Base-by-base conservation (phyloP, 23 tunicate species). In the Trididemnum nubilum region DNA sequence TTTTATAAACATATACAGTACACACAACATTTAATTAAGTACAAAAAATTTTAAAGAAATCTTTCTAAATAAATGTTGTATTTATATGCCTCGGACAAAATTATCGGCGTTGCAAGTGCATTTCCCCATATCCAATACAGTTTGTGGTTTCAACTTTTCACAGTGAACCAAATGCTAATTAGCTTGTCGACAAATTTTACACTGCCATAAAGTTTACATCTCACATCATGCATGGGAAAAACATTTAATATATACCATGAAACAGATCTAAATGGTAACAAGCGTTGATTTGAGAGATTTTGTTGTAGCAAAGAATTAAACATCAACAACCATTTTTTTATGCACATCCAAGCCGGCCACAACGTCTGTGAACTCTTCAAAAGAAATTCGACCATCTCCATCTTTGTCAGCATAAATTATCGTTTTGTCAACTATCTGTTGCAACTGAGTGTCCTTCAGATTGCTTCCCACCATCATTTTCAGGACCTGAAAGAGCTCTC, bases 381-480 rank as follows among this genome's bases (percentile, higher is more conserved):
- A 95, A 2, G 99, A 95, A 7, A 95, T 95, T 67, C 90, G 90
- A 24, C 99, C 99, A 83, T 95, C 99, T 33, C 99, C 99, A 66
- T 95, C 99, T 51, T 80, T 84, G 84, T 95, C 99, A 0, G 99
- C 99, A 74, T 95, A 95, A 27, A 95, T 95, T 34, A 95, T 95
- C 18, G 99, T 95, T 73, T 95, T 95, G 80, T 95, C 99, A 49
- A 95, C 99, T 72, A 95, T 95, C 75, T 95, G 99, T 64, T 95
- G 99, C 74, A 95, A 77, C 65, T 95, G 99, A 1, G 92, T 39
- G 35, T 95, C 99, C 60, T 95, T 95, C 66, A 95, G 79, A 83
- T 95, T 95, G 35, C 51, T 90, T 36, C 99, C 99, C 32, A 95
- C 99, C 99, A 95, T 95, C 99, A 95, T 95, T 54, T 95, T 95